Evolutionary conservation across 2,113 vertebrate species (phyloP).

Genomic region (Panthera leo): DNA sequence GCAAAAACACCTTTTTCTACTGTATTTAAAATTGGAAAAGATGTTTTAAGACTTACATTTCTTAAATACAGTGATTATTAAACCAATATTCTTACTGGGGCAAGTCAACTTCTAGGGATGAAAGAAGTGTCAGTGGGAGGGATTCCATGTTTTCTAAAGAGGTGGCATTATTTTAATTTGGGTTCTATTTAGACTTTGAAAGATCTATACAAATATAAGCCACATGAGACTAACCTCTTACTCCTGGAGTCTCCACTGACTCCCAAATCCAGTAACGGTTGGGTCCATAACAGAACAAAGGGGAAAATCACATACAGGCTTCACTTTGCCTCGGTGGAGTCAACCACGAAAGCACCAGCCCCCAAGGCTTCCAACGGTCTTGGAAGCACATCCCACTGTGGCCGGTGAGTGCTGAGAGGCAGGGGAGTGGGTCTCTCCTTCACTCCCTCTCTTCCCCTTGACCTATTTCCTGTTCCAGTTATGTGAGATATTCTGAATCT

Average conservation of each 20-base stretch:
- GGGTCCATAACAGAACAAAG: neutral
- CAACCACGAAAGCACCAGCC: neutral
- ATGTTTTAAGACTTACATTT: neutral
- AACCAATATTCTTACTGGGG: neutral
- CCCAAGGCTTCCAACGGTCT: neutral
- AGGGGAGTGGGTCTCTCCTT: neutral
- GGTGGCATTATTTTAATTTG: neutral
- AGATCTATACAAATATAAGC: neutral
- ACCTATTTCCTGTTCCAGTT: constrained; percentile 86
- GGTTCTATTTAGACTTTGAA: neutral
- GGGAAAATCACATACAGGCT: neutral
- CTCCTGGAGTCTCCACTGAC: neutral
- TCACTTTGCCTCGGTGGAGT: neutral
- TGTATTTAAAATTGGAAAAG: neutral
- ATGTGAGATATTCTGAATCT: constrained; percentile 92
- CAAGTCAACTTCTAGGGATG: neutral
- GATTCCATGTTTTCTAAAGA: neutral
- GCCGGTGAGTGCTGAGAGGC: neutral
- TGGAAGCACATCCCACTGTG: accelerated
- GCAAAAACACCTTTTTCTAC: neutral
- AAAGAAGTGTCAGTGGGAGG: neutral
- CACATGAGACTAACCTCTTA: neutral
- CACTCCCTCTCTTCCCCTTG: neutral
- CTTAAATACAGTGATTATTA: neutral
- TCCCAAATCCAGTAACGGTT: neutral